Evolutionary conservation across 2,113 vertebrate genomes (phyloP), one percentile per base, ranked within the genome.

Genomic region (Cebus imitator): DNA sequence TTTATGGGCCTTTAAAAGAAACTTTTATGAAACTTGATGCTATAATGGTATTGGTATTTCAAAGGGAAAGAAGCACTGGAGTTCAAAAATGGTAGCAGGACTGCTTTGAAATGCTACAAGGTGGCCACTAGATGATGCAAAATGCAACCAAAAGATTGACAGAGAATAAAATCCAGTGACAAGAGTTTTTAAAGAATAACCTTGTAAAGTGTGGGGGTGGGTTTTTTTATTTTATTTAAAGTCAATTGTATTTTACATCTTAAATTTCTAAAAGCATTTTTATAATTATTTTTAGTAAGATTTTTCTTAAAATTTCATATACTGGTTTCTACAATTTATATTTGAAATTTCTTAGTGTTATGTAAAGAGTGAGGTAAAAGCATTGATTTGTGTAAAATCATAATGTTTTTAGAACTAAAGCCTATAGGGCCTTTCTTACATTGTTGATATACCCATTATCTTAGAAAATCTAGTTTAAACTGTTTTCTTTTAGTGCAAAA

Each of bases 231-330:
- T 87, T 93, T 93, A 94, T 97, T 97, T 96, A 85, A 97, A 97
- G 73, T 96, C 87, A 94, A 61, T 78, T 97, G 78, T 97, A 88
- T 97, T 98, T 97, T 97, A 97, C 96, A 93, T 95, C 83, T 97
- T 97, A 89, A 94, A 97, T 97, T 97, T 98, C 79, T 95, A 96
- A 86, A 94, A 94, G 50, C 89, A 94, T 96, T 98, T 98, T 97
- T 96, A 93, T 98, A 98, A 97, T 98, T 97, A 97, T 94, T 98
- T 98, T 98, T 97, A 96, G 90, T 87, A 97, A 93, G 68, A 91
- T 89, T 98, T 96, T 96, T 97, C 96, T 90, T 97, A 97, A 97
- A 43, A 95, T 98, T 98, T 97, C 95, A 95, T 97, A 97, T 91
- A 66, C 73, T 83, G 79, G 82, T 96, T 97, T 97, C 80, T 97